A percentile compares a stretch with the other conserved stretches of the same genome.
phyloP scores from a whole-genome alignment of 2,113 vertebrate genomes.

The Oncorhynchus gorbuscha region DNA sequence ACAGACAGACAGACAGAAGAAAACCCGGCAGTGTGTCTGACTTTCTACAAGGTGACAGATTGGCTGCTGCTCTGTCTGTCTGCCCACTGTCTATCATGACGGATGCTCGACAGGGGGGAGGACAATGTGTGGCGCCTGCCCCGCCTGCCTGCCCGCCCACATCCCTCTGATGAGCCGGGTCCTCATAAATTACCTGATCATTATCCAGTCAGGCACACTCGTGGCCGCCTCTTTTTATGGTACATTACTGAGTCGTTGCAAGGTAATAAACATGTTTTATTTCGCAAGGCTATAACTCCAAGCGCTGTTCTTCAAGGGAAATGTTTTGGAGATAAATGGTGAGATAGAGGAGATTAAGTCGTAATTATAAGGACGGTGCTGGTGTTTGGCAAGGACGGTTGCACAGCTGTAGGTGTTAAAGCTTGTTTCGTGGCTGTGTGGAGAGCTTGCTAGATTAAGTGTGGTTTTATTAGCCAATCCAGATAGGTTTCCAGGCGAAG shows the following conservation, averaged over 20 bases:
- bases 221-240: not conserved
- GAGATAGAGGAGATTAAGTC: not conserved
- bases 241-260: not conserved
- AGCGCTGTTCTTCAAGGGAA: not conserved
- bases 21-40: constrained; percentile 24
- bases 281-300: not conserved
- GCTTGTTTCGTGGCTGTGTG: not conserved
- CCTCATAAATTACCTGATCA: not conserved
- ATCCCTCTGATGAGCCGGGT: not conserved
- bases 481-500: not conserved
- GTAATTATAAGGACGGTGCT: not conserved
- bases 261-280: constrained; percentile 20
- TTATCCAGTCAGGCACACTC: constrained; percentile 21
- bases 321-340: not conserved
- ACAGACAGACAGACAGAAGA: constrained; percentile 19
- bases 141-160: too few relatives aligned
- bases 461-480: not conserved
- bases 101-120: not conserved
- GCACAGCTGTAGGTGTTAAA: not conserved
- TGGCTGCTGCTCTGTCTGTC: not conserved
- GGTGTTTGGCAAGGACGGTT: not conserved
- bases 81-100: not conserved
- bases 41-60: not conserved
- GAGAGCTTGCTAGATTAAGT: not conserved
- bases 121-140: not conserved